Percentiles rank a stretch among this genome's conserved stretches.
Evolutionary conservation across 2,113 vertebrate genomes (phyloP).

Genomic region (Junco hyemalis): DNA sequence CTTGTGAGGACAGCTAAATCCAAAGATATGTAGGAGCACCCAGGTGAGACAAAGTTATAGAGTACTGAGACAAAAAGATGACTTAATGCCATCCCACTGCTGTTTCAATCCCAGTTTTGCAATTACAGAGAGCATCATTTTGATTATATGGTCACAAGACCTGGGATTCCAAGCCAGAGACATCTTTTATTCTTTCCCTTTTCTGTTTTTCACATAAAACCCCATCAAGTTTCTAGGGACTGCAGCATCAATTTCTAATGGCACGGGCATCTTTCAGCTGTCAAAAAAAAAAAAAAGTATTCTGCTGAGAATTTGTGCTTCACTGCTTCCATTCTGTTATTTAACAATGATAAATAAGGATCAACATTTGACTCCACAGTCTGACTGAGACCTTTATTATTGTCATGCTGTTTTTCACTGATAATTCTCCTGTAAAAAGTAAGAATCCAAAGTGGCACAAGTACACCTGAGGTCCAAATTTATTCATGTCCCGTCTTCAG

Average conservation of each 20-base stretch:
- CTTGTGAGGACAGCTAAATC: not conserved
- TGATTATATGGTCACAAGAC: not conserved
- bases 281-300: constrained; percentile 1
- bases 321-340: not conserved
- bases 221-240: not conserved
- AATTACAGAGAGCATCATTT: not conserved
- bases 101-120: not conserved
- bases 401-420: not conserved
- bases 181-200: not conserved
- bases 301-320: not conserved
- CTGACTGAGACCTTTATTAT: not conserved
- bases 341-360: constrained; percentile 17
- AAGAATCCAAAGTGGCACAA: not conserved
- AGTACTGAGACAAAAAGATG: not conserved
- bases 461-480: not conserved
- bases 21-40: not conserved
- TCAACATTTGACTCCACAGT: not conserved
- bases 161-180: not conserved
- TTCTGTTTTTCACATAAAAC: not conserved
- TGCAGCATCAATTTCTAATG: not conserved
- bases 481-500: not conserved
- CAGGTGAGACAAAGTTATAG: not conserved
- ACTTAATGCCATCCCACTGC: not conserved
- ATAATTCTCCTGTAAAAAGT: not conserved
- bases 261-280: not conserved